phyloP scores from a whole-genome alignment of 2,797 vertebrate species.

The Garrulus glandarius region DNA sequence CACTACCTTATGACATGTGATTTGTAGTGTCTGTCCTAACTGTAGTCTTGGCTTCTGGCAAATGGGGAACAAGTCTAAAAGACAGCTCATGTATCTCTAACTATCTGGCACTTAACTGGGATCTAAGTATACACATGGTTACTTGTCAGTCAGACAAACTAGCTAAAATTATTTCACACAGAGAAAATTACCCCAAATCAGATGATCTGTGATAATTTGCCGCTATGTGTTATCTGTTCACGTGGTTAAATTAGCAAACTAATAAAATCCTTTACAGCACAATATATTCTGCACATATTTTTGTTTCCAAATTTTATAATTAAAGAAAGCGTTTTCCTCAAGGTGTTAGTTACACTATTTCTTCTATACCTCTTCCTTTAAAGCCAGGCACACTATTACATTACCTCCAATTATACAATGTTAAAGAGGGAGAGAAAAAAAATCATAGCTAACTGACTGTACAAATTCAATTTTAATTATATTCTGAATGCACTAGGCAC shows the following conservation, averaged over 20 bases:
- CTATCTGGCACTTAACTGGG: background rate
- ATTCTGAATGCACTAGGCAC: constrained; percentile 26
- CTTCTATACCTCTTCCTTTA: background rate
- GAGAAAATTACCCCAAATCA: background rate
- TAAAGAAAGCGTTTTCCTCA: background rate
- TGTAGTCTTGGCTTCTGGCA: background rate
- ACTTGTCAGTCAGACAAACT: background rate
- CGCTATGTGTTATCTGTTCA: background rate
- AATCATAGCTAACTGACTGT: background rate
- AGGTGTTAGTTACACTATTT: background rate
- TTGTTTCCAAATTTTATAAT: background rate
- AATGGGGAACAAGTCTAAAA: background rate
- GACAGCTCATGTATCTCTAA: background rate
- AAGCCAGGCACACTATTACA: background rate
- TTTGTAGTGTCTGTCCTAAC: background rate
- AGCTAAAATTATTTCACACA: background rate
- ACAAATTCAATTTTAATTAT: background rate
- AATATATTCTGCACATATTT: background rate
- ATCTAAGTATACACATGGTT: background rate
- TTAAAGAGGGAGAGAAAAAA: background rate
- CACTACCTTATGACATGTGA: background rate
- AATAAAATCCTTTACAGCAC: background rate
- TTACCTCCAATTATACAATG: background rate
- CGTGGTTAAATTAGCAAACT: background rate
- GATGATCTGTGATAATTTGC: background rate